phyloP scores from a whole-genome alignment of 2,797 vertebrate species.

The Coregonus ussuriensis region DNA sequence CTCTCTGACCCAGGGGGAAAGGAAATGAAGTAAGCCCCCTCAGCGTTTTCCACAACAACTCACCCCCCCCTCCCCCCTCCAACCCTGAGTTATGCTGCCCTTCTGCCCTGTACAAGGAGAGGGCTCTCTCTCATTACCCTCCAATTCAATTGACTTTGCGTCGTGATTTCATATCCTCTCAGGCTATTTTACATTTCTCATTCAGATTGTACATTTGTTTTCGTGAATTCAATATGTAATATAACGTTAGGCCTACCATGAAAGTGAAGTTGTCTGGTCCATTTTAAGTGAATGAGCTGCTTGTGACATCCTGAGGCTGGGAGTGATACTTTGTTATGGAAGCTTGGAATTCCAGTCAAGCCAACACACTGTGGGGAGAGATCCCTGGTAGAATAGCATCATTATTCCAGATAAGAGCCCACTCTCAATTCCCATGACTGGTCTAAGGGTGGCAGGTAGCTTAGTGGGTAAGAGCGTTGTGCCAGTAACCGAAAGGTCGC shows the following conservation, averaged over 20 bases:
- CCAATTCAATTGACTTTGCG: slow-evolving; percentile 21
- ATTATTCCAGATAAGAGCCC: slow-evolving; percentile 58
- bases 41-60: slow-evolving; percentile 6
- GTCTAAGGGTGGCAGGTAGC: slow-evolving; percentile 20
- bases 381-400: slow-evolving; percentile 62
- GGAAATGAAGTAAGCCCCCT: slow-evolving; percentile 58
- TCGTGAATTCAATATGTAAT: neutral
- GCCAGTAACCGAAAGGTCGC: too few relatives aligned
- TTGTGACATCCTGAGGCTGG: slow-evolving; percentile 47
- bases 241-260: neutral
- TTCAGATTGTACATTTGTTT: neutral
- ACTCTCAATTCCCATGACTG: slow-evolving; percentile 33
- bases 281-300: slow-evolving; percentile 30
- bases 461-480: too few relatives aligned
- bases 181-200: neutral
- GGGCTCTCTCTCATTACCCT: slow-evolving; percentile 18
- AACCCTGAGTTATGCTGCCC: neutral
- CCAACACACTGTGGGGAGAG: slow-evolving; percentile 38
- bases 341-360: slow-evolving; percentile 63
- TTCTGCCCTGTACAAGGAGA: slow-evolving; percentile 39
- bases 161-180: slow-evolving; percentile 7
- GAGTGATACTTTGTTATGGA: slow-evolving; percentile 56
- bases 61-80: neutral
- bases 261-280: slow-evolving; percentile 7
- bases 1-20: slow-evolving; percentile 51